Evolutionary conservation across 2,797 vertebrate genomes (phyloP).

Genomic region (Lepilemur septentrionalis): DNA sequence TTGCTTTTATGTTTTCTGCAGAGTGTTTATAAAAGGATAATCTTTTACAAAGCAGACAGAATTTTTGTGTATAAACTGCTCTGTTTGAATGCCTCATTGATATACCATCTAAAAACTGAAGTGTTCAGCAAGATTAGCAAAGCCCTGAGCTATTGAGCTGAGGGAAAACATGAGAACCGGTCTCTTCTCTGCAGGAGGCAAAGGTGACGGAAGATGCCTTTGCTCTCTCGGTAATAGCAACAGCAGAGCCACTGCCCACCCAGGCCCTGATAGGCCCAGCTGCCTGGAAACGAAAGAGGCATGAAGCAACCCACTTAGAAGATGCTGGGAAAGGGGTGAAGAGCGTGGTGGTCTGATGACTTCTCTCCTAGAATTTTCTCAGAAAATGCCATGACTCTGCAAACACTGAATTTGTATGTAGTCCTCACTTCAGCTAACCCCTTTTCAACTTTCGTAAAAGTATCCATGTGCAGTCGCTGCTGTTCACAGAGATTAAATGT

Average conservation of each 20-base stretch:
- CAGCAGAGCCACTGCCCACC: not conserved
- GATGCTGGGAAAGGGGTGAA: not conserved
- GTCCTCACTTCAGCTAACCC: not conserved
- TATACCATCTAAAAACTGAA: constrained; percentile 90
- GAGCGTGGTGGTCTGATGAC: accelerated
- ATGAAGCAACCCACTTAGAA: not conserved
- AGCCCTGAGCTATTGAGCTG: constrained; percentile 87
- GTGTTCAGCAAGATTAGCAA: constrained; percentile 90
- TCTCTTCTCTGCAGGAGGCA: constrained; percentile 85
- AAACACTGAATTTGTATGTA: not conserved
- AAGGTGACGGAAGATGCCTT: constrained; percentile 84
- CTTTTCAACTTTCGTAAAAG: not conserved
- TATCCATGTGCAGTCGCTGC: accelerated
- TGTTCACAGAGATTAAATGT: not conserved
- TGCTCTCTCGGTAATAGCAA: constrained; percentile 57
- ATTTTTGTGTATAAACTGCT: constrained; percentile 90
- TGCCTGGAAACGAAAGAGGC: not conserved
- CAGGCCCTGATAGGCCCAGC: not conserved
- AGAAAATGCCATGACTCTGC: not conserved
- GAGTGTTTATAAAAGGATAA: constrained; percentile 96
- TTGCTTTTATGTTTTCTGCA: constrained; percentile 91
- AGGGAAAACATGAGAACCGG: constrained; percentile 88
- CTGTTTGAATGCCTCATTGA: constrained; percentile 89
- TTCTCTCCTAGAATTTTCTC: not conserved
- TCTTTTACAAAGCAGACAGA: constrained; percentile 96